Base-by-base conservation (phyloP, 2,113 vertebrate species). In the Corvus moneduloides region DNA sequence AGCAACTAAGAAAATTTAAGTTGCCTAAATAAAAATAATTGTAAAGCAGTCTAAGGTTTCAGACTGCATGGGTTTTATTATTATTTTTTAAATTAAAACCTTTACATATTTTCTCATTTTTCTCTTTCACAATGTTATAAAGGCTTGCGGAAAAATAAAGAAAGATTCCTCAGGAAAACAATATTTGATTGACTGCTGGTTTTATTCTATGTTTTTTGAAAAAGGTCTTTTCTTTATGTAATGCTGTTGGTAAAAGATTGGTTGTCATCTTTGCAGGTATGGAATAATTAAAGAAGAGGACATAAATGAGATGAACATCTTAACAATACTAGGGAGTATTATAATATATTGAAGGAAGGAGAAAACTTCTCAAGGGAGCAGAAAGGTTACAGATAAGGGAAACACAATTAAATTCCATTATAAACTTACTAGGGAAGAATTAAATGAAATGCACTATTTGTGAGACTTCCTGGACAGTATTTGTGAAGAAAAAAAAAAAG, bases 381-480 rank as follows among this genome's bases (percentile, higher is more conserved):
- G 63, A 97, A 95, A 96, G n/a, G 78, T 96, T 97, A 74, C 51
- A 96, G 89, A 94, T 90, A 97, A 97, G 94, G 88, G 83, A 94
- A 95, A 95, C 39, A 69, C 9, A 44, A 96, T 97, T 97, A 95
- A 97, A 91, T 97, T 97, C 52, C 54, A 91, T 93, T 96, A 94
- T 80, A 84, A 62, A 52, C 48, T 85, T 96, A 35, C n/a, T 37
- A 93, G 51, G 44, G 66, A 89, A 84, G 54, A 90, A 94, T 86
- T 74, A 90, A 92, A 79, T 84, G 21, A 94, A 95, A 89, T 72
- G 18, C 16, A 30, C 37, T 69, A 39, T 84, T 55, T 96, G 19
- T 80, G 59, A 85, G 35, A 46, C 58, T 95, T 93, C 46, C 55
- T 80, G 37, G 49, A 35, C 14, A 59, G 11, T n/a, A 19, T 77